phyloP scores from a whole-genome alignment of 2,113 vertebrate genomes.

The Rhinopomastus cyanomelas region DNA sequence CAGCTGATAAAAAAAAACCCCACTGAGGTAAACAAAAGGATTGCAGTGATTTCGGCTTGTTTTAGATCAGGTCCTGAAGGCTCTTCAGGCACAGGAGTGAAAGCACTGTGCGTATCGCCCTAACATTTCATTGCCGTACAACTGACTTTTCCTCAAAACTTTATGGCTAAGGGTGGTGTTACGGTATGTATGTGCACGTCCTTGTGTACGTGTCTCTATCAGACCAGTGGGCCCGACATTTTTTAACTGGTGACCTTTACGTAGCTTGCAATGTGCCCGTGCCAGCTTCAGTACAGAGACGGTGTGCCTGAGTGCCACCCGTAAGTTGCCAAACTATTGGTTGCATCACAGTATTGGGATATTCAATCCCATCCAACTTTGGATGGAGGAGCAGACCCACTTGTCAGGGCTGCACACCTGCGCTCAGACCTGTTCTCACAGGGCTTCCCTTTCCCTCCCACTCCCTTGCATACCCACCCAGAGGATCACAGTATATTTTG shows the following conservation, averaged over 20 bases:
- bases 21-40: not conserved
- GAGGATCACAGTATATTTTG: not conserved
- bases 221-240: no score
- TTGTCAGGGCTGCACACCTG: rapidly evolving
- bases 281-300: not conserved
- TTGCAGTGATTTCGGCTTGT: not conserved
- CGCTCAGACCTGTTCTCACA: not conserved
- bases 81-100: not conserved
- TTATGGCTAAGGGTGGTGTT: not conserved
- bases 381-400: not conserved
- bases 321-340: not conserved
- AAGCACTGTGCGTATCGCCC: not conserved
- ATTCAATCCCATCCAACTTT: not conserved
- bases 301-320: not conserved
- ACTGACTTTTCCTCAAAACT: not conserved
- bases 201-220: not conserved
- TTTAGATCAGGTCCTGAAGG: not conserved
- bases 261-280: not conserved
- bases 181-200: rapidly evolving
- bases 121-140: not conserved
- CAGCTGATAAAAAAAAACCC: not conserved
- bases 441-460: not conserved
- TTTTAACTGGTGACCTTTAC: not conserved
- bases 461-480: not conserved
- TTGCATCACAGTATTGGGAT: rapidly evolving